Evolutionary conservation across 2,888 invertebrate genomes (phyloP), one percentile per base, ranked within the genome.

Genomic region (Patella caerulea): DNA sequence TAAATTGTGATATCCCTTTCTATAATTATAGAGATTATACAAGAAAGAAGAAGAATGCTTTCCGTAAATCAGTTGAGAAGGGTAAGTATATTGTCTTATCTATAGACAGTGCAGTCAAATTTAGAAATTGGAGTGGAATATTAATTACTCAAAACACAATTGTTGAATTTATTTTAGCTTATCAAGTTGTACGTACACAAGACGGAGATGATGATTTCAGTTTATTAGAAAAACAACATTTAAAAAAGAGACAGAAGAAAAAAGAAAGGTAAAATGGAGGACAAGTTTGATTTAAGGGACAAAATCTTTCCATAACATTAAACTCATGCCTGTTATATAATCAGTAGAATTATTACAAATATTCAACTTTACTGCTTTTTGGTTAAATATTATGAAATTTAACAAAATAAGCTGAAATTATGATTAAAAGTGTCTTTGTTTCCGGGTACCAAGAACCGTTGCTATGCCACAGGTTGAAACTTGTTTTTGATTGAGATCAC

Each of bases 1-100:
- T 9, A 45, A 45, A 45, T 45, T 9, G 0, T 45, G 9, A 53
- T 73, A 24, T 70, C 72, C 7, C 52, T 55, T 79, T 72, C 53
- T 76, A 75, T 76, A 73, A 73, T 84, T 85, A 34, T 81, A 90
- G 90, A 77, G 97, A 97, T 88, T 97, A 97, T 92, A 94, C 94
- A 78, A 94, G 95, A 87, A 95, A 95, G 88, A 96, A 96, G 92
- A 94, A 95, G 80, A 94, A 93, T 78, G 95, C 95, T n/a, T 96
- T 97, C 91, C 72, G 79, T 15, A 87, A 86, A 71, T 82, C 83
- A 71, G 89, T 90, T 7, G 86, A 85, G 71, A 88, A 84, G 86
- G 88, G 88, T 88, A 81, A 71, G 69, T 70, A 56, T n/a, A 56
- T n/a, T 34, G 56, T 45, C 45, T 45, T 45, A 9, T 45, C 45